Evolutionary conservation across 2,797 vertebrate genomes (phyloP).

Genomic region (Sebastolobus altivelis): DNA sequence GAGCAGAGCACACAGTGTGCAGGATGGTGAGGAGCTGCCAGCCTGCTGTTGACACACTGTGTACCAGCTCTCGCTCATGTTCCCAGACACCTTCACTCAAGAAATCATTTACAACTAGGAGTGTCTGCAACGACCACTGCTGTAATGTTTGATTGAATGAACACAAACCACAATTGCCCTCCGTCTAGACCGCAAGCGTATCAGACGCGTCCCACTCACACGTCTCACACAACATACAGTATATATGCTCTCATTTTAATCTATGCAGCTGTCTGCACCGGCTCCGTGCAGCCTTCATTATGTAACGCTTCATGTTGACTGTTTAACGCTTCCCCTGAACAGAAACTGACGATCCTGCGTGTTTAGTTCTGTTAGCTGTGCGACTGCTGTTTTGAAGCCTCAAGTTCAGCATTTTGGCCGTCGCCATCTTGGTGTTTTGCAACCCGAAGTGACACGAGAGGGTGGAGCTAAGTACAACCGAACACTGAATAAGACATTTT

Average conservation of each 20-base stretch:
- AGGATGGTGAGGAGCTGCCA: neutral
- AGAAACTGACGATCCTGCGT: neutral
- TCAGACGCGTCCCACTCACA: neutral
- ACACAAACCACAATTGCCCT: neutral
- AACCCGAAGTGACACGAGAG: too few species aligned
- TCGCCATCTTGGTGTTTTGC: too few species aligned
- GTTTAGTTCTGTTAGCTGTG: neutral
- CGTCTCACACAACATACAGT: neutral
- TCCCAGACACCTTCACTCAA: slow-evolving; percentile 24
- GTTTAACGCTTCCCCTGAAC: too few species aligned
- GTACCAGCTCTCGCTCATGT: neutral
- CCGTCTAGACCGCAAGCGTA: neutral
- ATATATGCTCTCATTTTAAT: neutral
- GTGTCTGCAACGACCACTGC: neutral
- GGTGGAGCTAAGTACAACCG: too few species aligned
- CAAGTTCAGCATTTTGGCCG: too few species aligned
- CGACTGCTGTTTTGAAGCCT: too few species aligned
- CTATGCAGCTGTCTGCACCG: neutral
- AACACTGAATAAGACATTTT: too few species aligned
- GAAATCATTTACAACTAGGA: neutral
- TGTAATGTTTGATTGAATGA: neutral
- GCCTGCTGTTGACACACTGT: neutral
- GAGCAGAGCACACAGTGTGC: slow-evolving; percentile 5
- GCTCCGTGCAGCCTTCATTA: too few species aligned
- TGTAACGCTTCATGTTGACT: too few species aligned